Evolutionary conservation across 2,113 vertebrate genomes (phyloP).

Genomic region (Mohoua ochrocephala): DNA sequence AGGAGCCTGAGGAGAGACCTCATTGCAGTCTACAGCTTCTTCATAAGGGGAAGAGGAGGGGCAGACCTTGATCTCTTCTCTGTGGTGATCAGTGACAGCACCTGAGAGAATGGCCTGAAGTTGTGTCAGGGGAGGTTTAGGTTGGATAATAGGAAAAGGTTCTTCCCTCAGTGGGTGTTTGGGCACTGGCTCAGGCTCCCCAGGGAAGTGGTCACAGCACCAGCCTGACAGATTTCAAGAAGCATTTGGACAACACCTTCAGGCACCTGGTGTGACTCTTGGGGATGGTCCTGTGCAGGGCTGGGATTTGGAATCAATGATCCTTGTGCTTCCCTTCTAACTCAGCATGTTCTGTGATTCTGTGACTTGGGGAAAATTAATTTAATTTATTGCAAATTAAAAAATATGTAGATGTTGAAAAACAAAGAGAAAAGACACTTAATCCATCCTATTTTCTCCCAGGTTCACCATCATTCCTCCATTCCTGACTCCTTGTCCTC

Average conservation of each 20-base stretch:
- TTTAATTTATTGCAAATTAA: background rate
- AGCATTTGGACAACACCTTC: background rate
- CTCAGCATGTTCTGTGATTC: background rate
- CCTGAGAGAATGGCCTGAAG: background rate
- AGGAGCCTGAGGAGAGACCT: background rate
- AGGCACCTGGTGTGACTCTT: too few species aligned
- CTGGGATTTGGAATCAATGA: background rate
- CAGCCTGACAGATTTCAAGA: background rate
- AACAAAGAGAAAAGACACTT: background rate
- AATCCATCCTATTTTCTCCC: background rate
- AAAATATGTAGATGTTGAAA: background rate
- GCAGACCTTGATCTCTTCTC: background rate
- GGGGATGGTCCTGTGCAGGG: background rate
- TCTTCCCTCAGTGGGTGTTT: rapidly evolving
- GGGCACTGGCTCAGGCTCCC: background rate
- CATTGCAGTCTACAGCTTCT: background rate
- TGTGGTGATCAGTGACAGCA: background rate
- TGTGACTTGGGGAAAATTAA: background rate
- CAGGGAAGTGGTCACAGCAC: background rate
- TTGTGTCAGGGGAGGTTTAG: background rate
- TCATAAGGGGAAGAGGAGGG: background rate
- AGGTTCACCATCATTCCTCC: background rate
- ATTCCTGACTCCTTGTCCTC: background rate
- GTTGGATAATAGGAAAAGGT: rapidly evolving
- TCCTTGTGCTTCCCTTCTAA: background rate